Conservation (phyloP, 2,113 vertebrate species). For the Mustela lutreola region DNA sequence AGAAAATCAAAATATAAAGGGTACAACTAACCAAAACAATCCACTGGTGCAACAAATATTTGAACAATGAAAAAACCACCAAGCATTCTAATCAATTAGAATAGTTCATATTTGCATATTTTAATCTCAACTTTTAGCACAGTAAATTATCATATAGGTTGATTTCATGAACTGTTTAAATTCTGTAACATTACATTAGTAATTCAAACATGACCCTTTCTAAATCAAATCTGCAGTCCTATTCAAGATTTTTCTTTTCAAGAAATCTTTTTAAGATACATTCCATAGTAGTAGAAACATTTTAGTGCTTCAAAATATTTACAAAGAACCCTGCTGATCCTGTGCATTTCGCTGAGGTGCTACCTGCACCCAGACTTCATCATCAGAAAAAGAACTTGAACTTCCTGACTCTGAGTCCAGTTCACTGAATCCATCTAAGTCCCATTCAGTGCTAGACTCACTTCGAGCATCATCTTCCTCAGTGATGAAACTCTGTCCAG, state of each 20-base stretch:
- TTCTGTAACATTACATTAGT: conserved; percentile 45
- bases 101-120: conserved; percentile 54
- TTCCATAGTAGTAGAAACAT: conserved; percentile 66
- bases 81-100: conserved; percentile 47
- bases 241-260: conserved; percentile 33
- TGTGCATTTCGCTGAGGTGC: conserved; percentile 76
- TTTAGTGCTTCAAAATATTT: conserved; percentile 61
- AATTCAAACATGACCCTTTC: conserved; percentile 72
- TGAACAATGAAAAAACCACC: conserved; percentile 28
- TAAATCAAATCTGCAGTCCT: conserved; percentile 63
- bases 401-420: conserved; percentile 93
- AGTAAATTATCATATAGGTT: conserved; percentile 68
- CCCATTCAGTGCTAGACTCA: conserved; percentile 94
- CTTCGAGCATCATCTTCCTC: conserved; percentile 93
- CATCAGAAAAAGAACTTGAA: conserved; percentile 93
- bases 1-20: conserved; percentile 59
- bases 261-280: conserved; percentile 59
- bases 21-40: conserved; percentile 62
- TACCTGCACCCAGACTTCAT: conserved; percentile 88
- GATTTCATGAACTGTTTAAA: conserved; percentile 52
- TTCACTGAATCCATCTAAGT: conserved; percentile 92
- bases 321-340: conserved; percentile 82
- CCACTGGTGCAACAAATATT: background rate
- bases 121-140: conserved; percentile 67
- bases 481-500: conserved; percentile 91